Base-by-base conservation (phyloP, 1,140 invertebrate species). In the Bathynomus jamesi region DNA sequence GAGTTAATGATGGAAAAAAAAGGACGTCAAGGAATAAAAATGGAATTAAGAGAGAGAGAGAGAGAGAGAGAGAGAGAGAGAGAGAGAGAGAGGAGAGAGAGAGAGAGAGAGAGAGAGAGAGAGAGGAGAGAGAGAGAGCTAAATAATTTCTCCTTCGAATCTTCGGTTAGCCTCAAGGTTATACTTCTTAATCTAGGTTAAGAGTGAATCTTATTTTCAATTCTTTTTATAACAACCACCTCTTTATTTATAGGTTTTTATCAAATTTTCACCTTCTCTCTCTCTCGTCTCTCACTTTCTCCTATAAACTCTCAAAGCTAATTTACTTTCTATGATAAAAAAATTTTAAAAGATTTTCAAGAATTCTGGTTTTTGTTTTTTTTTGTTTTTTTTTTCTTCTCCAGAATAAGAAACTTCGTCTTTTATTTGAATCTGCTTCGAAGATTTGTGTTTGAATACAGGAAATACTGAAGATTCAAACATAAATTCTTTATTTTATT, bases 101-200 rank as follows among this genome's bases (percentile, higher is more conserved):
- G 11, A 61, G 28, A 28, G 60, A 31, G 63, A 62, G 63, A 71
- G 63, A 65, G 53, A 66, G 31, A 71, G 30, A 71, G 63, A 65
- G 63, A 71, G 69, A 71, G n/a, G 60, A 70, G 61, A 69, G 69
- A 60, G 64, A 68, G 64, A 62, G 70, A 40, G 66, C 27, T 8
- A 24, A 31, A 32, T 29, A 28, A 65, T 30, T n/a, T n/a, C n/a
- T 53, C 40, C 13, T 11, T 11, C 40, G 40, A 11, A 53, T 53
- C 13, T 53, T 53, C 21, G 5, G 40, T 53, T 53, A 53, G 21
- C 40, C 40, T 53, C 40, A 53, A 53, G 40, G 40, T 53, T 53
- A 53, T 17, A 53, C 13, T n/a, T n/a, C n/a, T 2, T 53, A 53
- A 53, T 53, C 21, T 53, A 53, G 40, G 40, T 53, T 53, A 53